Conservation (phyloP, 2,797 vertebrate genomes). For the Carapus acus region DNA sequence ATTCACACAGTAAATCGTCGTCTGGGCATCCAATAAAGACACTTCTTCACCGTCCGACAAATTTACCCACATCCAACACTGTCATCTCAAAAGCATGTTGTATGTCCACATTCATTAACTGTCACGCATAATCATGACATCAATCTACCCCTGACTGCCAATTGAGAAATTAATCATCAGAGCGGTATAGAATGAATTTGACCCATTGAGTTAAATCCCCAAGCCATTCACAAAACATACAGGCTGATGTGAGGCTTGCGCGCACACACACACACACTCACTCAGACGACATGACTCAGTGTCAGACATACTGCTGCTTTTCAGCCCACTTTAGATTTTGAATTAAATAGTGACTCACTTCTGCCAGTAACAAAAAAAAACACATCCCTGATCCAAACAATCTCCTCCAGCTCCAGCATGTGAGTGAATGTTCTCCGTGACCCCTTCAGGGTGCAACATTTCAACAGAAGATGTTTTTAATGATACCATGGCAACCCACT, state of each 20-base stretch:
- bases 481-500: constrained; percentile 12
- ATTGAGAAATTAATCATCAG: too few species aligned
- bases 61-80: too few species aligned
- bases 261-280: constrained; percentile 2
- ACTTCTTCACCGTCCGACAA: too few species aligned
- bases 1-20: too few species aligned
- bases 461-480: constrained; percentile 29
- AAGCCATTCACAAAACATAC: too few species aligned
- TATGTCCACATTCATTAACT: too few species aligned
- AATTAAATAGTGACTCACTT: constrained; percentile 59
- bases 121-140: too few species aligned
- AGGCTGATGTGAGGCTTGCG: constrained; percentile 4
- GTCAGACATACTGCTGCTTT: constrained; percentile 39
- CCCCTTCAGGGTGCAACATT: constrained; percentile 20
- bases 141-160: too few species aligned
- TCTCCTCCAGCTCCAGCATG: constrained; percentile 28
- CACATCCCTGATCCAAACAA: constrained; percentile 35
- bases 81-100: too few species aligned
- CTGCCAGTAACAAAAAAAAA: constrained; percentile 57
- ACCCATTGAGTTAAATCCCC: too few species aligned
- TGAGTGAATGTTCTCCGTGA: constrained; percentile 4
- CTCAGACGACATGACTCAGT: constrained; percentile 46
- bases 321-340: constrained; percentile 59
- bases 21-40: too few species aligned
- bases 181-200: too few species aligned